phyloP scores from a whole-genome alignment of 2,797 vertebrate genomes.

The Acanthurus lineatus region DNA sequence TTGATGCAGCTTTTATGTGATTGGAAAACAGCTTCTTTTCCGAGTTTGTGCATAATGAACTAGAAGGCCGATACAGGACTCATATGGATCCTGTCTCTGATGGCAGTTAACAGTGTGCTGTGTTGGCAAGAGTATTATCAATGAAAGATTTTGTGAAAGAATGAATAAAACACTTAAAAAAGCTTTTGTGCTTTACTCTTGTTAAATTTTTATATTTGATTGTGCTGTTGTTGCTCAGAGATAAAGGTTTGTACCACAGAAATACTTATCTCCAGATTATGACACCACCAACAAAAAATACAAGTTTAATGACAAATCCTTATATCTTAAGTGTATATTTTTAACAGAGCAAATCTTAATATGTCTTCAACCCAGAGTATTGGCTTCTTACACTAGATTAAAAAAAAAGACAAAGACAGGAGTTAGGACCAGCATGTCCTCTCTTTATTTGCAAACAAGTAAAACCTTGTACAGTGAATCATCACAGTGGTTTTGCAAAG shows the following conservation, averaged over 20 bases:
- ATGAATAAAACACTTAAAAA: constrained; percentile 70
- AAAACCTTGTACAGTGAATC: constrained; percentile 64
- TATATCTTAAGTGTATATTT: not conserved
- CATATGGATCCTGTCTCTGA: constrained; percentile 75
- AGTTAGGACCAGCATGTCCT: constrained; percentile 25
- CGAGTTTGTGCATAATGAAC: constrained; percentile 70
- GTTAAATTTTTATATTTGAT: not conserved
- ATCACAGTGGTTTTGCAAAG: constrained; percentile 61
- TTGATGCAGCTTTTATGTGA: constrained; percentile 71
- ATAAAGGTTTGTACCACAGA: not conserved
- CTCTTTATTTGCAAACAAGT: constrained; percentile 81
- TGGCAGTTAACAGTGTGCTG: constrained; percentile 69
- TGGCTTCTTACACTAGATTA: not conserved
- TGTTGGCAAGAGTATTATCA: constrained; percentile 68
- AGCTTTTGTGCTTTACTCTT: constrained; percentile 11
- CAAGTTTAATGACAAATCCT: not conserved
- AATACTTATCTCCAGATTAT: not conserved
- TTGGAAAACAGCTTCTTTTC: constrained; percentile 64
- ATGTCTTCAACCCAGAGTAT: not conserved
- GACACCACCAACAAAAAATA: not conserved
- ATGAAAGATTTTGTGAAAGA: constrained; percentile 63
- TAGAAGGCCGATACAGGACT: constrained; percentile 77
- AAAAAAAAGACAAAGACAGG: not conserved
- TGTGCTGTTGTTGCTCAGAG: not conserved
- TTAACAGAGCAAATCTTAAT: not conserved